Percentiles rank a stretch among this genome's conserved stretches.
These are phyloP conservation scores for Brachionus asplanchnoidis DNA, from an alignment of 1,140 invertebrate species.

Conservation along the genomic window DNA sequence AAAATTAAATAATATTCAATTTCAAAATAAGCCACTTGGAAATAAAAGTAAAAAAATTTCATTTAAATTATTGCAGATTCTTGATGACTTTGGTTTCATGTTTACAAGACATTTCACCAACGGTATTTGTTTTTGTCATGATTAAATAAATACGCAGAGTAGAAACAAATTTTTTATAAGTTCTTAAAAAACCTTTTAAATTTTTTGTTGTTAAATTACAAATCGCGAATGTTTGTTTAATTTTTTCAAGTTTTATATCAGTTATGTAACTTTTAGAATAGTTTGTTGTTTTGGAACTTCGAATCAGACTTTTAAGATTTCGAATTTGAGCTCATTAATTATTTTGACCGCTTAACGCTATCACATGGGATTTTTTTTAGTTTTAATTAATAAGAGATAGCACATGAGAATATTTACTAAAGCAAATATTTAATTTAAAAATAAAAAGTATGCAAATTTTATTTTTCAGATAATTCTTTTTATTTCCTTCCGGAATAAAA, in stretches of 20 bases:
- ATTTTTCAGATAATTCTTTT: neutral
- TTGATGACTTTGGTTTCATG: conserved; percentile 4
- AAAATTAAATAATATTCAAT: conserved; percentile 21
- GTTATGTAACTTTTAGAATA: neutral
- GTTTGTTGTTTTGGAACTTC: neutral
- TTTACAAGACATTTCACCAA: neutral
- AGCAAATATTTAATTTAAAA: neutral
- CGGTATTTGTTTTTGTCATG: neutral
- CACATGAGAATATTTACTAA: neutral
- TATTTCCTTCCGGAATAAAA: neutral
- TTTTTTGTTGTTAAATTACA: neutral
- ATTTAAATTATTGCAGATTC: neutral
- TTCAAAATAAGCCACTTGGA: neutral
- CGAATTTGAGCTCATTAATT: neutral
- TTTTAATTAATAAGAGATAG: conserved; percentile 19
- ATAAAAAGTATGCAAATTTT: neutral
- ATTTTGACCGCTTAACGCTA: neutral
- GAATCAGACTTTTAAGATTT: neutral
- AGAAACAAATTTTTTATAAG: neutral
- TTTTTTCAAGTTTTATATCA: neutral
- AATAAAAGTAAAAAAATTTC: neutral
- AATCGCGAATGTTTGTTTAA: neutral
- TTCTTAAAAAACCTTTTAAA: neutral
- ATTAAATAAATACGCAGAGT: neutral
- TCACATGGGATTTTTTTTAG: neutral